Conservation (phyloP, 2,797 vertebrate species). For the Acestrorhynchus altus region DNA sequence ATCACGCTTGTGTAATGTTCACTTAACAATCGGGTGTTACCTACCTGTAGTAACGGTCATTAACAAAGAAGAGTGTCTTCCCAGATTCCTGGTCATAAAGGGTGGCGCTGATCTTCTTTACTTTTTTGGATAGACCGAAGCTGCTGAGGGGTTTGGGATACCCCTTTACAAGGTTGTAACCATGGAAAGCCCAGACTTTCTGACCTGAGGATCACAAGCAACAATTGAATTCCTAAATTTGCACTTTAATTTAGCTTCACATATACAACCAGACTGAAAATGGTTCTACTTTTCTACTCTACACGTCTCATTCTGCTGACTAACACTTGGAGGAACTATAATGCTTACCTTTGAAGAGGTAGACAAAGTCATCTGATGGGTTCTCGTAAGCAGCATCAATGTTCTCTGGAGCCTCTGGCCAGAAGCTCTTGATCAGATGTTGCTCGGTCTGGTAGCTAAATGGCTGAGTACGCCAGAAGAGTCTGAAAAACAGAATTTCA, state of each 20-base stretch:
- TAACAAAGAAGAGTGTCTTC: slow-evolving; percentile 78
- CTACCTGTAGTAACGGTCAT: slow-evolving; percentile 79
- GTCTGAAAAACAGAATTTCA: slow-evolving; percentile 62
- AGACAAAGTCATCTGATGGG: slow-evolving; percentile 67
- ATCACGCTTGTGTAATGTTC: background rate
- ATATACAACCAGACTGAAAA: too few species aligned
- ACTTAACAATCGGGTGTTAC: background rate
- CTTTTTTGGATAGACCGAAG: slow-evolving; percentile 71
- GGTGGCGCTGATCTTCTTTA: slow-evolving; percentile 77
- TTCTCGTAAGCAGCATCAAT: slow-evolving; percentile 84
- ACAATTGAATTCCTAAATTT: too few species aligned
- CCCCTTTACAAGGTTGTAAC: slow-evolving; percentile 69
- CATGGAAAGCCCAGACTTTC: slow-evolving; percentile 72
- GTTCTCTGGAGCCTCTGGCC: slow-evolving; percentile 73
- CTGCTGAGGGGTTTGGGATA: slow-evolving; percentile 74
- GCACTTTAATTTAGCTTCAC: too few species aligned
- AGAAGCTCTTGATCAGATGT: slow-evolving; percentile 77
- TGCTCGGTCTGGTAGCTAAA: slow-evolving; percentile 64
- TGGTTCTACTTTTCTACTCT: too few species aligned
- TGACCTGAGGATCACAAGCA: slow-evolving; percentile 35
- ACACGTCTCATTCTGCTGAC: too few species aligned
- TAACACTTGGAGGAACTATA: too few species aligned
- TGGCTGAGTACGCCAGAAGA: slow-evolving; percentile 74
- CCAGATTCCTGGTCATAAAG: slow-evolving; percentile 69
- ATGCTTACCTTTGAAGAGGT: slow-evolving; percentile 80